phyloP scores from a whole-genome alignment of 2,888 invertebrate genomes.

The Philaethria dido region DNA sequence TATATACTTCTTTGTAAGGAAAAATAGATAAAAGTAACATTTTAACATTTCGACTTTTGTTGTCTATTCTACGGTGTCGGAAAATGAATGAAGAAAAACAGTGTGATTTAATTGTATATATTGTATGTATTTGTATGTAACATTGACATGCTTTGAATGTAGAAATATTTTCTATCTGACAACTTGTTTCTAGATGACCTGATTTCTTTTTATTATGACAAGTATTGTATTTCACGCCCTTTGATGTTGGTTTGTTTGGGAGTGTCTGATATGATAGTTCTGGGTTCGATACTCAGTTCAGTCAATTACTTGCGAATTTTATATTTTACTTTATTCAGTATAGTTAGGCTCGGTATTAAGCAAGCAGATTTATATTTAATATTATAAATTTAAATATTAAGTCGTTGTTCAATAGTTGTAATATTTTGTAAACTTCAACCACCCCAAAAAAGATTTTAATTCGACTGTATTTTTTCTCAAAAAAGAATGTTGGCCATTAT shows the following conservation, averaged over 20 bases:
- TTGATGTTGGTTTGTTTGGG: background rate
- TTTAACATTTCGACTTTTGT: slow-evolving; percentile 51
- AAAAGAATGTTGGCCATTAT: no score
- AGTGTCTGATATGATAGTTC: background rate
- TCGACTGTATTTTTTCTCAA: no score
- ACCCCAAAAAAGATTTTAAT: no score
- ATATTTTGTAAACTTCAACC: no score
- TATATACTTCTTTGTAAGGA: slow-evolving; percentile 51
- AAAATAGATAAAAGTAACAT: slow-evolving; percentile 51
- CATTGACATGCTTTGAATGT: slow-evolving; percentile 3
- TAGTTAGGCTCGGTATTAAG: no score
- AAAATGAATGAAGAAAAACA: slow-evolving; percentile 12
- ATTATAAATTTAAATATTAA: no score
- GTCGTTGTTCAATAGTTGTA: no score
- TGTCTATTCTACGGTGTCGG: slow-evolving; percentile 49
- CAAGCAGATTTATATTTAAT: no score
- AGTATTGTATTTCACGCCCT: background rate
- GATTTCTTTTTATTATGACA: background rate
- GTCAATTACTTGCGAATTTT: no score
- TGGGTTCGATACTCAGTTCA: background rate
- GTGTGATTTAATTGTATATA: background rate
- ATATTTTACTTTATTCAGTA: no score
- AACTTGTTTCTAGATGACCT: slow-evolving; percentile 5
- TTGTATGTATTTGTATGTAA: background rate
- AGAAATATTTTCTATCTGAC: background rate